Evolutionary conservation across 2,888 invertebrate species (phyloP), one percentile per base, ranked within the genome.

Genomic region (Fissipunctia ypsillon): DNA sequence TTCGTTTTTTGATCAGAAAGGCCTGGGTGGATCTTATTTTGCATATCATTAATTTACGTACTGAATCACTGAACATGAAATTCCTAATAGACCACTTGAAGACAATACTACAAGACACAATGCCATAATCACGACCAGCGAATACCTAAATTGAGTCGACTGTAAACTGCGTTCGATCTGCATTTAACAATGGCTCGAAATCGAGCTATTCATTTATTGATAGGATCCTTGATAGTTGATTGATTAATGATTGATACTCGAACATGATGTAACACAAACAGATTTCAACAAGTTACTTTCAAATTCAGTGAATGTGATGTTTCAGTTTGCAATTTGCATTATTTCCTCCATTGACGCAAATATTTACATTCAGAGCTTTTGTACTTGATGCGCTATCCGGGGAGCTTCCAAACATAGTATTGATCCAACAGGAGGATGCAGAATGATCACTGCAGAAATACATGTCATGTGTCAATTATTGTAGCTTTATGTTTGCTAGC

Each of bases 341-440:
- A 57, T 63, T 73, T 83, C 66, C 67, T 73, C 35, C 6, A 28
- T 7, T 16, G 35, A 59, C 10, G 12, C 25, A 83, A 80, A 69
- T 9, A 64, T 79, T 69, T 38, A 38, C 56, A 66, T 61, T 25
- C 14, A 57, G 6, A 56, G 57, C 52, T 56, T 66, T 65, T 48
- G 52, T 43, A 48, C 19, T 59, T 22, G 57, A 60, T 25, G 64
- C n/a, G 38, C 45, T 41, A 69, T 84, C 69, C 68, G 60, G 35
- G n/a, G 28, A 22, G 41, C 22, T 38, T 43, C 14, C 57, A 73
- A 80, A 69, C 56, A 72, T 14, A 31, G 41, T 19, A 4, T 38
- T 45, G 10, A 69, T 31, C 9, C 16, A 48, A 10, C 45, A 28
- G 6, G 25, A 16, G 14, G 5, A 10, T 43, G 3, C 19, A 3